Evolutionary conservation across 2,888 invertebrate species (phyloP).

Genomic region (Drosophila merina): DNA sequence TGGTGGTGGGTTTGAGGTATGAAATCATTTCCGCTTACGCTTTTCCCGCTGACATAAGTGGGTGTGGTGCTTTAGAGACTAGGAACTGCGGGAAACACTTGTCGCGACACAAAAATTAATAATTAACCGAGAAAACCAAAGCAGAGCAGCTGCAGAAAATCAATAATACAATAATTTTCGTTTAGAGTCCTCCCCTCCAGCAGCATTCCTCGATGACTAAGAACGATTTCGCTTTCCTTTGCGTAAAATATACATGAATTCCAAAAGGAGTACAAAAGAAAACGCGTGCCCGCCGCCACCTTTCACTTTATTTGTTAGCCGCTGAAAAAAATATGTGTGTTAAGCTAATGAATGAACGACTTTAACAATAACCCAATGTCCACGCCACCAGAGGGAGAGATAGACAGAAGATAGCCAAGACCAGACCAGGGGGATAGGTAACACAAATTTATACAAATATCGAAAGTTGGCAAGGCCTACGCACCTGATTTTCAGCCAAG

Average conservation of each 20-base stretch:
- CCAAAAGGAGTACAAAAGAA: slow-evolving; percentile 59
- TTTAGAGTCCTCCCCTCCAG: background rate
- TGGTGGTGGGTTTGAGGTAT: slow-evolving; percentile 26
- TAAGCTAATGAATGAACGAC: slow-evolving; percentile 59
- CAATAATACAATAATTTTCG: background rate
- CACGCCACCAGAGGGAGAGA: slow-evolving; percentile 33
- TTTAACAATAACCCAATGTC: slow-evolving; percentile 42
- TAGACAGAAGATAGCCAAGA: slow-evolving; percentile 10
- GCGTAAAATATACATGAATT: slow-evolving; percentile 5
- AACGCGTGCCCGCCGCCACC: slow-evolving; percentile 65
- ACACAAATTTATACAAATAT: slow-evolving; percentile 19
- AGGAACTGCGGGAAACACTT: slow-evolving; percentile 31
- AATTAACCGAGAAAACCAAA: slow-evolving; percentile 8
- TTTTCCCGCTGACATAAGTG: slow-evolving; percentile 46
- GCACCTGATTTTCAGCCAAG: slow-evolving; percentile 49
- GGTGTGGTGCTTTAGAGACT: slow-evolving; percentile 37
- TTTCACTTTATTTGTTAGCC: slow-evolving; percentile 69
- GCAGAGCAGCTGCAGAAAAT: slow-evolving; percentile 23
- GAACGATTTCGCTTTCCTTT: slow-evolving; percentile 36
- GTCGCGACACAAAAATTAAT: slow-evolving; percentile 17
- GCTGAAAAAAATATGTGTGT: slow-evolving; percentile 38
- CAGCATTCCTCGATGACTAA: slow-evolving; percentile 23
- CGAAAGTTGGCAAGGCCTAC: slow-evolving; percentile 45
- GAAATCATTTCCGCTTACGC: slow-evolving; percentile 51
- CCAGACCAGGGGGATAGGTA: slow-evolving; percentile 15